Conservation (phyloP, 2,113 vertebrate species). For the Chauna torquata region DNA sequence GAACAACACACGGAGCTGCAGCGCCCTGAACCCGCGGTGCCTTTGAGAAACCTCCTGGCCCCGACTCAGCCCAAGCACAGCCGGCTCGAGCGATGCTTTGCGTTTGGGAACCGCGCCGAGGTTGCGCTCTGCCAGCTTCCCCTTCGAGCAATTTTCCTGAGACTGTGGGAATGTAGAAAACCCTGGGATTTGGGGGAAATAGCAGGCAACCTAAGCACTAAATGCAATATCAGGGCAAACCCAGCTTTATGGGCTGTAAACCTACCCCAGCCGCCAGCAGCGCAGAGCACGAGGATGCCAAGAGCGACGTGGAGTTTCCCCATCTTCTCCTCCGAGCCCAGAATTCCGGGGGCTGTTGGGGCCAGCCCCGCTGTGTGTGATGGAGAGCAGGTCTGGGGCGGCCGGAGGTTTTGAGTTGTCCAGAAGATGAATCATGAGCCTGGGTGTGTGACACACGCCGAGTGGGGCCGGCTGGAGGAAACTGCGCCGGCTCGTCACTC, state of each 20-base stretch:
- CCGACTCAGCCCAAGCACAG: accelerated
- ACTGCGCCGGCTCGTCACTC: neutral
- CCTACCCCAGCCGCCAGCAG: constrained; percentile 28
- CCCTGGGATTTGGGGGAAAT: neutral
- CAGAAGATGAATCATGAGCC: constrained; percentile 34
- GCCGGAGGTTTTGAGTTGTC: neutral
- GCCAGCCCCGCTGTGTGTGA: neutral
- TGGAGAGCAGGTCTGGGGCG: neutral
- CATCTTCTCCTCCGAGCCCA: neutral
- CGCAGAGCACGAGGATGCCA: neutral
- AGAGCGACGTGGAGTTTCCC: neutral
- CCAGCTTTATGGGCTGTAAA: neutral
- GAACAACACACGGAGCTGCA: neutral
- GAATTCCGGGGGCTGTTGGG: accelerated
- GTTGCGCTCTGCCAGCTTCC: neutral
- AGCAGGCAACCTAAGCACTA: neutral
- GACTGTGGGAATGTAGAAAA: neutral
- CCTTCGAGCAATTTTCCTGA: accelerated
- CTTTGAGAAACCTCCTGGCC: neutral
- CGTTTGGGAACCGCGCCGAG: accelerated
- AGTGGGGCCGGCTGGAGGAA: constrained; percentile 19
- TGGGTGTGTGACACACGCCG: neutral
- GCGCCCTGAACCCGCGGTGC: neutral
- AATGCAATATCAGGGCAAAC: neutral
- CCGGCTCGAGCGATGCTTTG: accelerated